Evolutionary conservation across 1,140 invertebrate genomes (phyloP), one percentile per base, ranked within the genome.

Genomic region (Aphidius ervi): DNA sequence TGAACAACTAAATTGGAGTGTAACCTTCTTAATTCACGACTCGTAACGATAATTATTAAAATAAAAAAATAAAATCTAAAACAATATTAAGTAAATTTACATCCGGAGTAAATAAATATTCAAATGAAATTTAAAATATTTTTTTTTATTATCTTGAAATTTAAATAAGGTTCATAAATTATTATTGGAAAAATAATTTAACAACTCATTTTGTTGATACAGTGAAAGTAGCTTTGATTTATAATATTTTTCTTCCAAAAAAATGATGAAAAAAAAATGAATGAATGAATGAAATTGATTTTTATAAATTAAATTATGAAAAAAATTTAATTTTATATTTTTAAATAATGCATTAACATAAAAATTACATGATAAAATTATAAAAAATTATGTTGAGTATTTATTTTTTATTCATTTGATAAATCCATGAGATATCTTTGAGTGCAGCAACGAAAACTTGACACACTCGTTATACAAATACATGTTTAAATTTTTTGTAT

Each of bases 1-100:
- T 59, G 53, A 59, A 59, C 45, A 52, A 52, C 45, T 47, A 55
- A 60, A 55, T 60, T 55, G 52, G 52, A 41, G 55, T 43, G 45
- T 48, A 60, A 60, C 45, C 52, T 46, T 42, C 45, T 55, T 60
- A 60, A 46, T 52, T 45, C 42, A 23, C 9, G 31, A 39, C 52
- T 55, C 40, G 52, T 55, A 52, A 54, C 45, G 52, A 16, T 60
- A 47, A 55, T 60, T 54, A 60, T 60, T 47, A 16, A 16, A 16
- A 55, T 55, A 43, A 47, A 45, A 60, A 55, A 48, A 45, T 45
- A 31, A 45, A 46, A 55, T 60, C 46, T 55, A 47, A 45, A 60
- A 55, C 55, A 47, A 55, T 47, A 45, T 41, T 31, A 41, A 16
- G 1, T 16, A 16, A n/a, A 46, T 23, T 37, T 45, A 41, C 37